Evolutionary conservation across 2,888 invertebrate species (phyloP).

Genomic region (Coecobrya sp.): DNA sequence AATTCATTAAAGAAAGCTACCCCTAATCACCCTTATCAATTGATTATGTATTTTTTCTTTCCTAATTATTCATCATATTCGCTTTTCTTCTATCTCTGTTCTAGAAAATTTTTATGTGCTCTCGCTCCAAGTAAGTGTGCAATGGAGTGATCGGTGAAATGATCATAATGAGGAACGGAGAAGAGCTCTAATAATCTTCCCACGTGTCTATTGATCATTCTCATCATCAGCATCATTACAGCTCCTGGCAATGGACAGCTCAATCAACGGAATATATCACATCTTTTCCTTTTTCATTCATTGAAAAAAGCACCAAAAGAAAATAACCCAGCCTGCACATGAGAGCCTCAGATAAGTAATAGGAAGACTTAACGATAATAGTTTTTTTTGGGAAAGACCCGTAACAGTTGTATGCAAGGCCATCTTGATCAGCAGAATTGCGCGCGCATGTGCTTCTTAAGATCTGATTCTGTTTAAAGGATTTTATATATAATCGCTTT

Average conservation of each 20-base stretch:
- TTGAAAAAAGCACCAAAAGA: constrained; percentile 19
- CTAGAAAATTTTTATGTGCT: not conserved
- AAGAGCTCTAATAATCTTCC: constrained; percentile 24
- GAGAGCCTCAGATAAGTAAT: no score
- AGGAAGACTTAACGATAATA: not conserved
- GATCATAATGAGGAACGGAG: constrained; percentile 28
- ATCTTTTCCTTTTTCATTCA: constrained; percentile 24
- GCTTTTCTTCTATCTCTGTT: not conserved
- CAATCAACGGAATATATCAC: constrained; percentile 14
- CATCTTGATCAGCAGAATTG: not conserved
- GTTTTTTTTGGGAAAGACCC: constrained; percentile 22
- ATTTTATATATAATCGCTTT: not conserved
- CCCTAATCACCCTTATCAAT: not conserved
- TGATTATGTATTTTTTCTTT: not conserved
- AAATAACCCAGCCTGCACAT: not conserved
- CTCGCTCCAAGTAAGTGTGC: not conserved
- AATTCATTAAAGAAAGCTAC: constrained; percentile 24
- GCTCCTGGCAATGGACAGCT: constrained; percentile 66
- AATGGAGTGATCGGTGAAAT: constrained; percentile 22
- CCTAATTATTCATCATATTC: constrained; percentile 1
- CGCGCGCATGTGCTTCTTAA: not conserved
- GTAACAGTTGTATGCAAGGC: constrained; percentile 17
- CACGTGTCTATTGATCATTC: constrained; percentile 47
- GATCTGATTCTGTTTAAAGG: not conserved
- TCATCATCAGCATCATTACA: constrained; percentile 21